Conservation (phyloP, 2,113 vertebrate genomes). For the Oplegnathus fasciatus region DNA sequence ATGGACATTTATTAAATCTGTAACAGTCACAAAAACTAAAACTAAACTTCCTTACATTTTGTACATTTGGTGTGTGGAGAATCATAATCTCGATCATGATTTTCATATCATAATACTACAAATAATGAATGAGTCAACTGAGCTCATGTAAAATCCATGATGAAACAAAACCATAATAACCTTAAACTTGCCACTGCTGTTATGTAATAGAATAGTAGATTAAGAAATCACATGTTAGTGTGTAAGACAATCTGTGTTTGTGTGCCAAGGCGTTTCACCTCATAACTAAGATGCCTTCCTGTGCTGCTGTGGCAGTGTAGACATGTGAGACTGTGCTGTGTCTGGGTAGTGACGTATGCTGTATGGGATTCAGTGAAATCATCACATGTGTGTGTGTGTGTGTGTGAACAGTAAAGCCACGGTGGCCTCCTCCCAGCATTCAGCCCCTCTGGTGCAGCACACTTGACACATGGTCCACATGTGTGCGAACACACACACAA, state of each 20-base stretch:
- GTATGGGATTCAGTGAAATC: conserved; percentile 9
- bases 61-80: neutral
- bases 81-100: neutral
- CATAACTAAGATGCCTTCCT: conserved; percentile 19
- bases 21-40: neutral
- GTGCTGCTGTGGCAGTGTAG: neutral
- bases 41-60: too few species aligned
- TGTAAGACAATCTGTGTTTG: conserved; percentile 25
- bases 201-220: neutral
- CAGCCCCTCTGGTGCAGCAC: conserved; percentile 47
- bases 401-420: conserved; percentile 3
- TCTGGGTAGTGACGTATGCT: neutral
- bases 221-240: conserved; percentile 2
- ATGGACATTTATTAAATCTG: neutral
- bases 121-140: neutral
- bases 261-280: conserved; percentile 10
- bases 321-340: conserved; percentile 17
- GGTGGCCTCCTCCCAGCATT: conserved; percentile 55
- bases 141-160: neutral
- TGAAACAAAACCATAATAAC: neutral
- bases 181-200: neutral
- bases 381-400: conserved; percentile 1
- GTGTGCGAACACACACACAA: conserved; percentile 59
- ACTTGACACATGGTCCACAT: conserved; percentile 72
- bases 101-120: neutral